Conservation (phyloP, 2,888 invertebrate species). For the Thera britannica region DNA sequence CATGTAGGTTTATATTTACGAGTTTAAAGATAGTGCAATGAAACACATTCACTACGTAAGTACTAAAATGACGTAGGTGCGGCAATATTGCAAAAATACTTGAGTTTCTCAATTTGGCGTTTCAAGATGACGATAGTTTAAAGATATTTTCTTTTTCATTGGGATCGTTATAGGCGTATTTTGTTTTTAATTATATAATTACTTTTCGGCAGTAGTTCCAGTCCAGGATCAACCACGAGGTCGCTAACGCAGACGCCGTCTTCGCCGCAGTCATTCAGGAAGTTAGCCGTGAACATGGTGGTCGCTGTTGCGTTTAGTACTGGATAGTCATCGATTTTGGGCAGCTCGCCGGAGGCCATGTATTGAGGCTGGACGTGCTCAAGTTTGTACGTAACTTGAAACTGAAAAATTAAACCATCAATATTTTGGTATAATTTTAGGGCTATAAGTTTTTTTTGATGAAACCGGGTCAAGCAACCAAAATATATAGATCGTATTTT, state of each 20-base stretch:
- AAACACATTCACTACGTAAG: no score
- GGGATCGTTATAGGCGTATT: no score
- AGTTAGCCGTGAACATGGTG: conserved; percentile 91
- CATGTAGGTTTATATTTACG: not conserved
- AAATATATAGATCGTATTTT: not conserved
- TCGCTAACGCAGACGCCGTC: conserved; percentile 95
- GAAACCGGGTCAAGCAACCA: no score
- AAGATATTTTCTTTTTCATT: no score
- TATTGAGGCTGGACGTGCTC: conserved; percentile 87
- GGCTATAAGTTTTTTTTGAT: no score
- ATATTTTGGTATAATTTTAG: no score
- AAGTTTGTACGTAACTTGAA: conserved; percentile 93
- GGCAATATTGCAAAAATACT: no score
- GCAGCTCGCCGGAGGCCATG: conserved; percentile 82
- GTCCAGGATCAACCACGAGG: conserved; percentile 86
- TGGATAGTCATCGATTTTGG: conserved; percentile 91
- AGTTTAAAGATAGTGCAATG: no score
- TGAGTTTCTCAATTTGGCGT: no score
- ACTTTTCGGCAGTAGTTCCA: conserved; percentile 84
- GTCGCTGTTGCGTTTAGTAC: conserved; percentile 95
- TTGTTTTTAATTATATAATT: conserved; percentile 29
- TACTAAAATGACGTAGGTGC: no score
- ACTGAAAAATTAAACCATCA: conserved; percentile 66
- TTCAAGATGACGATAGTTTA: no score
- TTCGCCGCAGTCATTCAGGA: conserved; percentile 95